Evolutionary conservation across 2,113 vertebrate species (phyloP).

Genomic region (mouse (Mus musculus)): DNA sequence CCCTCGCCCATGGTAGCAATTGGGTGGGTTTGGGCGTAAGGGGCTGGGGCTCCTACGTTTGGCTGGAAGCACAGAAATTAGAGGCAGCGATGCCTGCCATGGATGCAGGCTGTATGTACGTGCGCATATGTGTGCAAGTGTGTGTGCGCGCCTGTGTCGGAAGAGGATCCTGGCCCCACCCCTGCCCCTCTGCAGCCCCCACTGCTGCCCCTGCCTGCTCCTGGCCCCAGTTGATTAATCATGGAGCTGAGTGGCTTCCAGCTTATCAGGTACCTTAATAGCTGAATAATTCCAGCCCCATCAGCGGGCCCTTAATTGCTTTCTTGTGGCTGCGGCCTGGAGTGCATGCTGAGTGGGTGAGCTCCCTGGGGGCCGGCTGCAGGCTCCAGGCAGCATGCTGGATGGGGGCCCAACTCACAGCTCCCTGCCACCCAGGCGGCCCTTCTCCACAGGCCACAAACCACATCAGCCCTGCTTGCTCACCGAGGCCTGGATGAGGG

Average conservation of each 20-base stretch:
- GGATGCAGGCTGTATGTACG: background rate
- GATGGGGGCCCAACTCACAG: background rate
- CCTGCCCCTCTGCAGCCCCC: slow-evolving; percentile 56
- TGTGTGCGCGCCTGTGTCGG: background rate
- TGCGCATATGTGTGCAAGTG: background rate
- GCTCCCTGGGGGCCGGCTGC: background rate
- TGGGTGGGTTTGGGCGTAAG: background rate
- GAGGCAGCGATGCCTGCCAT: background rate
- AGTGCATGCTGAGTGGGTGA: slow-evolving; percentile 83
- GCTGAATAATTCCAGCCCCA: slow-evolving; percentile 87
- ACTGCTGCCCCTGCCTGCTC: slow-evolving; percentile 57
- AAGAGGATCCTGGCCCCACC: background rate
- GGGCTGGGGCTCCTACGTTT: background rate
- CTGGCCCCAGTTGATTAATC: slow-evolving; percentile 86
- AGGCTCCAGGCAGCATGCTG: slow-evolving; percentile 44
- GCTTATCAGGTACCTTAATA: slow-evolving; percentile 89
- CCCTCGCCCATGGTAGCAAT: background rate
- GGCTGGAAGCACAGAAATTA: background rate
- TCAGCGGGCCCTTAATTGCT: slow-evolving; percentile 88
- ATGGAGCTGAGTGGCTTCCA: slow-evolving; percentile 83
- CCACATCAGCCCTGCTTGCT: slow-evolving; percentile 2
- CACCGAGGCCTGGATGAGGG: background rate
- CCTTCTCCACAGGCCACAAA: slow-evolving; percentile 56
- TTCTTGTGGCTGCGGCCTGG: slow-evolving; percentile 82
- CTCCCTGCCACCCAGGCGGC: slow-evolving; percentile 45